These are phyloP conservation scores for Melieria omissa DNA, from an alignment of 2,888 invertebrate genomes.

Conservation along the genomic window DNA sequence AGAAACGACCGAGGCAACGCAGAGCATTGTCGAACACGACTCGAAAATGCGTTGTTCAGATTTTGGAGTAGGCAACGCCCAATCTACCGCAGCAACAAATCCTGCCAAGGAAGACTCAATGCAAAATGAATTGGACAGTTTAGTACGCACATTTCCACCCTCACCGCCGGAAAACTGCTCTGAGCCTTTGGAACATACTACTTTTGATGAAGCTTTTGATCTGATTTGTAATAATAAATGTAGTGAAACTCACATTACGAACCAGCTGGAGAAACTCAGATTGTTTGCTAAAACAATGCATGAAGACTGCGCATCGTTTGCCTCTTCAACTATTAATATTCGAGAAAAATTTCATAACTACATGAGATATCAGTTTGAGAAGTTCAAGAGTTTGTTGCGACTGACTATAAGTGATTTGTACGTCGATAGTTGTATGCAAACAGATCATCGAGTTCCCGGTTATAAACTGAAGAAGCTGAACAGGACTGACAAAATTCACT, in stretches of 20 bases:
- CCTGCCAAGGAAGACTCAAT: no score
- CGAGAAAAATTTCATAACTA: slow-evolving; percentile 48
- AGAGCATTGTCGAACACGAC: no score
- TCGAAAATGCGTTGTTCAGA: no score
- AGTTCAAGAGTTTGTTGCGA: slow-evolving; percentile 41
- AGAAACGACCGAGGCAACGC: no score
- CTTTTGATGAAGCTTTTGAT: slow-evolving; percentile 47
- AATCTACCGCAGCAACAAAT: no score
- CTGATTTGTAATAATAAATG: slow-evolving; percentile 37
- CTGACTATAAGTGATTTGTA: background rate
- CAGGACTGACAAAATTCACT: slow-evolving; percentile 48
- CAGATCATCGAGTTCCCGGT: slow-evolving; percentile 41
- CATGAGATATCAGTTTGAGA: slow-evolving; percentile 46
- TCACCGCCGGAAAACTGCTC: slow-evolving; percentile 48
- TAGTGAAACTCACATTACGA: slow-evolving; percentile 3
- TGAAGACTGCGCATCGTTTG: slow-evolving; percentile 48
- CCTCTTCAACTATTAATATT: slow-evolving; percentile 39
- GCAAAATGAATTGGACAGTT: no score
- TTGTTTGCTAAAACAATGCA: slow-evolving; percentile 51
- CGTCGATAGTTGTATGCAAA: slow-evolving; percentile 46
- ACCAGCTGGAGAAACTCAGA: slow-evolving; percentile 43
- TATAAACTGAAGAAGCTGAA: slow-evolving; percentile 49
- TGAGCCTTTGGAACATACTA: slow-evolving; percentile 50
- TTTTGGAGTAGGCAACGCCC: no score
- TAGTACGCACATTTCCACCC: slow-evolving; percentile 15